These are phyloP conservation scores for Phymanthus crucifer DNA, from an alignment of 92 coral and sea anemone genomes.

Conservation along the genomic window DNA sequence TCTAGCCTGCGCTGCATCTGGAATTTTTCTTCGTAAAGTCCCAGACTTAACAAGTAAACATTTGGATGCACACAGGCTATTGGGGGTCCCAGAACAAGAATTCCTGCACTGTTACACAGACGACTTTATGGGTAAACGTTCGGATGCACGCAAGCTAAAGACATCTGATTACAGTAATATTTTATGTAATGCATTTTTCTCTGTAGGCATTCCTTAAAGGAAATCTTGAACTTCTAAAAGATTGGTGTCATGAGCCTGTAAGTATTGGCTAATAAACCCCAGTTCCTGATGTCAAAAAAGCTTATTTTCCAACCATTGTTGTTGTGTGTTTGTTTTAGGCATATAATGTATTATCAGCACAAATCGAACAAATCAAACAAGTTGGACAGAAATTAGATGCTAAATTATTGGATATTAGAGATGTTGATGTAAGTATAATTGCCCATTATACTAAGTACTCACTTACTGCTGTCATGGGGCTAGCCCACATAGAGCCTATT, in stretches of 20 bases:
- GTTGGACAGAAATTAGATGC: slow-evolving; percentile 89
- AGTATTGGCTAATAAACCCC: slow-evolving; percentile 17
- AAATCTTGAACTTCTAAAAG: slow-evolving; percentile 84
- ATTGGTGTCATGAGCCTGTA: slow-evolving; percentile 99
- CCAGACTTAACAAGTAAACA: too few relatives aligned
- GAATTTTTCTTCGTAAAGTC: too few relatives aligned
- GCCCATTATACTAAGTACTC: too few relatives aligned
- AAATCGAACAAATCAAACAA: slow-evolving; percentile 89
- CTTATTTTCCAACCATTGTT: background rate
- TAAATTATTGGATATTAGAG: slow-evolving; percentile 90
- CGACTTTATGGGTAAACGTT: too few relatives aligned
- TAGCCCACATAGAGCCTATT: too few relatives aligned
- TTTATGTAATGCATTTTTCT: background rate
- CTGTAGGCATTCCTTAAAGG: slow-evolving; percentile 87
- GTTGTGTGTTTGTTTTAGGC: slow-evolving; percentile 57
- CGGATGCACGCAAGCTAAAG: too few relatives aligned
- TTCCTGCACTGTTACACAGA: too few relatives aligned
- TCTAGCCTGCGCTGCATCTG: too few relatives aligned
- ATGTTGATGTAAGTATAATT: slow-evolving; percentile 78
- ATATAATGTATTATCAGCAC: slow-evolving; percentile 92
- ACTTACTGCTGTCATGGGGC: too few relatives aligned
- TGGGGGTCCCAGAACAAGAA: too few relatives aligned
- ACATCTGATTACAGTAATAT: too few relatives aligned
- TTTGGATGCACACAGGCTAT: too few relatives aligned
- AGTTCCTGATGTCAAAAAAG: background rate